These are phyloP conservation scores for Rhagologus leucostigma DNA, from an alignment of 2,113 vertebrate genomes.

Conservation along the genomic window DNA sequence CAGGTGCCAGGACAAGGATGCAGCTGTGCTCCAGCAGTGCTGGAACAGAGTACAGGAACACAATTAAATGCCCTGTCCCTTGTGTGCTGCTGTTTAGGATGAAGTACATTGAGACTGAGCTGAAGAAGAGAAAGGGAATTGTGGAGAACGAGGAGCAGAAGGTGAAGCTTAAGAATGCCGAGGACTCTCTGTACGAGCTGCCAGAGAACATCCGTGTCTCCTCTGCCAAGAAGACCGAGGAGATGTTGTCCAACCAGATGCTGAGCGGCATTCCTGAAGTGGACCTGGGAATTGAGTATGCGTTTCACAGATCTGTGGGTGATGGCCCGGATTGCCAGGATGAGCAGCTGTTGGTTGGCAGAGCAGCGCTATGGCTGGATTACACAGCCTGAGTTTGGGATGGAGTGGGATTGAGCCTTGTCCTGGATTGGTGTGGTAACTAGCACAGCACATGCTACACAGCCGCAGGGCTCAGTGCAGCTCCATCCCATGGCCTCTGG, in stretches of 20 bases:
- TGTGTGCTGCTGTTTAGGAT: constrained; percentile 76
- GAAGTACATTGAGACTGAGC: constrained; percentile 99
- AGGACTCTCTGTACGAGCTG: constrained; percentile 92
- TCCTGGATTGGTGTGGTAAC: neutral
- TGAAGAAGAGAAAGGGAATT: constrained; percentile 94
- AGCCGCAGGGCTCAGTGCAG: neutral
- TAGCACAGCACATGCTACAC: neutral
- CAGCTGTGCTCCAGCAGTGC: neutral
- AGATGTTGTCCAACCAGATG: constrained; percentile 99
- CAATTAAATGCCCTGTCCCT: neutral
- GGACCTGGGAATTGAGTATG: constrained; percentile 94
- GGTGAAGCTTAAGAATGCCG: constrained; percentile 89
- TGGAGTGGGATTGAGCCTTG: neutral
- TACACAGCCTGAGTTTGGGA: neutral
- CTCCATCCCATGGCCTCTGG: neutral
- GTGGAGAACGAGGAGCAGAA: constrained; percentile 91
- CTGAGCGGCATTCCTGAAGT: constrained; percentile 96
- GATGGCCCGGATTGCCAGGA: neutral
- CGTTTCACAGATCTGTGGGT: neutral
- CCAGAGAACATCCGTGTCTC: constrained; percentile 93
- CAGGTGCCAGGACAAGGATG: neutral
- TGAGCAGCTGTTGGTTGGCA: neutral
- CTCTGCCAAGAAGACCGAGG: constrained; percentile 96
- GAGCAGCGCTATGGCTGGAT: rapidly evolving
- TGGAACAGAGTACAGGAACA: neutral